A percentile compares a stretch with the other conserved stretches of the same genome.
Conservation (phyloP, 2,113 vertebrate species). For the Scolopax mira region DNA sequence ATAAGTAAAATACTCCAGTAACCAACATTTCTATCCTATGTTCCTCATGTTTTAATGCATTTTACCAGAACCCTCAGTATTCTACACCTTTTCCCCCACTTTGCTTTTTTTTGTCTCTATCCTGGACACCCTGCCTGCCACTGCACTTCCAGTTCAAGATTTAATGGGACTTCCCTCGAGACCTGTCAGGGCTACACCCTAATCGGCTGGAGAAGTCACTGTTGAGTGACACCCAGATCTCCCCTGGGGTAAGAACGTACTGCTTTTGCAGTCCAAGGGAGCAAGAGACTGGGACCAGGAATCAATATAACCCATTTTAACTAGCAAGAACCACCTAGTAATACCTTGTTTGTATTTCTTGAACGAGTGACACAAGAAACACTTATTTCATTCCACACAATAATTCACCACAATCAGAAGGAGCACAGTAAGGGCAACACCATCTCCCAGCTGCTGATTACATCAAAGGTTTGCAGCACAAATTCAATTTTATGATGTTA, state of each 20-base stretch:
- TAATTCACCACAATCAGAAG: constrained; percentile 77
- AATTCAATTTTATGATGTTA: constrained; percentile 86
- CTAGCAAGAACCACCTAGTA: constrained; percentile 71
- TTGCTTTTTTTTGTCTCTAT: background rate
- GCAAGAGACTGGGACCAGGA: background rate
- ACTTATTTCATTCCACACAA: constrained; percentile 80
- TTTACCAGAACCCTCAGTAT: background rate
- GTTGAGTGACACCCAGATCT: background rate
- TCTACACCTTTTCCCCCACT: background rate
- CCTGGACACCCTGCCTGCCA: background rate
- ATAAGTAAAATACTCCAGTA: background rate
- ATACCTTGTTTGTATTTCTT: constrained; percentile 79
- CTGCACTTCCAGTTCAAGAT: background rate
- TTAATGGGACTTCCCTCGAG: background rate
- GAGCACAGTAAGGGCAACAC: constrained; percentile 75
- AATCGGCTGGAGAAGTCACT: background rate
- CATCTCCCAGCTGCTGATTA: constrained; percentile 85
- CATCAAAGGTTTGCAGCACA: constrained; percentile 82
- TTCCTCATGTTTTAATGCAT: background rate
- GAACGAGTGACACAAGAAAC: constrained; percentile 76
- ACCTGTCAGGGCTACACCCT: background rate
- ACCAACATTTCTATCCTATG: background rate
- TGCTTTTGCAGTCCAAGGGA: constrained; percentile 6
- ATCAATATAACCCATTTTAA: constrained; percentile 73
- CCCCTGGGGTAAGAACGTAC: background rate